phyloP scores from a whole-genome alignment of 2,113 vertebrate genomes.

The Acrocephalus arundinaceus region DNA sequence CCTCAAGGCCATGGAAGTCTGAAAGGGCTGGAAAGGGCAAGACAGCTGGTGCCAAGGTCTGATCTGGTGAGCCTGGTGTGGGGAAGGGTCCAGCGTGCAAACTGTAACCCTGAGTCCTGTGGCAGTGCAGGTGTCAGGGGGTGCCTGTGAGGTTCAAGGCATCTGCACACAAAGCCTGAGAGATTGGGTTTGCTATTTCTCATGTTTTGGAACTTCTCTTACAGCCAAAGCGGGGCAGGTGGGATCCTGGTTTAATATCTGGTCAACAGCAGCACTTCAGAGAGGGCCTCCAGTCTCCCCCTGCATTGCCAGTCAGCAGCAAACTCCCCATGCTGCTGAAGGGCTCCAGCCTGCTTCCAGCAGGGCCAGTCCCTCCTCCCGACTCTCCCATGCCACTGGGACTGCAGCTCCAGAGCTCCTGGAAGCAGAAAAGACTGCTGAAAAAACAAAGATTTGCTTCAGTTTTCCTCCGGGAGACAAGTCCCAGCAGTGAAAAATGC shows the following conservation, averaged over 20 bases:
- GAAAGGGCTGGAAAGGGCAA: not conserved
- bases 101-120: not conserved
- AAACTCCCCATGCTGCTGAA: not conserved
- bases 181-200: not conserved
- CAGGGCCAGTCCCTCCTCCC: not conserved
- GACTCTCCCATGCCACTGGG: accelerated
- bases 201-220: not conserved
- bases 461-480: not conserved
- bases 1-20: not conserved
- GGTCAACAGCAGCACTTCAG: not conserved
- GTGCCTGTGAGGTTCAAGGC: not conserved
- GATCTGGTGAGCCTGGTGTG: not conserved
- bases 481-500: not conserved
- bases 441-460: not conserved
- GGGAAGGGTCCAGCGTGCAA: not conserved
- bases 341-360: not conserved
- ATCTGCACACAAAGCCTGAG: slow-evolving; percentile 15
- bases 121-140: not conserved
- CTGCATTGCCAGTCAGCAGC: not conserved
- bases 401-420: not conserved
- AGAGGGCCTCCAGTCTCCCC: not conserved
- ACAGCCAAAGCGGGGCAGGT: not conserved
- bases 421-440: not conserved
- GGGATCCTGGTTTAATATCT: not conserved
- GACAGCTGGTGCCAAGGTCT: not conserved